phyloP scores from a whole-genome alignment of 2,797 vertebrate species.

The Glossophaga mutica region DNA sequence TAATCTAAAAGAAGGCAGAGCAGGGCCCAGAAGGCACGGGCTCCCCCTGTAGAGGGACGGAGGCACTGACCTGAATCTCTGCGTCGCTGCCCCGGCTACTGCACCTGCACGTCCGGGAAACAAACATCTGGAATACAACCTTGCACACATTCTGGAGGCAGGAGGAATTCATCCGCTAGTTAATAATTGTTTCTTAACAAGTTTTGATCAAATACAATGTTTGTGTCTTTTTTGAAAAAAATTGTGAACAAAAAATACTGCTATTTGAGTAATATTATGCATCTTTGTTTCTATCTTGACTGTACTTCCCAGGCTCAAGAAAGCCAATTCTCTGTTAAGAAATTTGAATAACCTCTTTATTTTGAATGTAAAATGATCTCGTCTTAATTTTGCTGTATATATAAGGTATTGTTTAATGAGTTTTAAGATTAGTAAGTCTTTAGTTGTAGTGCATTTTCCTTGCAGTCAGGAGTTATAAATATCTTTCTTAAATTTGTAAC shows the following conservation, averaged over 20 bases:
- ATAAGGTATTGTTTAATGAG: not conserved
- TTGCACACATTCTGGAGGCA: not conserved
- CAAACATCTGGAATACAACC: not conserved
- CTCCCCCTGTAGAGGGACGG: no score
- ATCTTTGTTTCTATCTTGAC: not conserved
- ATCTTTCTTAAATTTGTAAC: not conserved
- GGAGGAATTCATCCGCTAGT: not conserved
- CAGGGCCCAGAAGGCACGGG: not conserved
- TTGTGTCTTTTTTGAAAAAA: not conserved
- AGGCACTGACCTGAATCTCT: accelerated
- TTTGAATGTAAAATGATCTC: not conserved
- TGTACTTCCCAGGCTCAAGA: not conserved
- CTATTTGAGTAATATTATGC: not conserved
- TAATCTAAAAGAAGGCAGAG: not conserved
- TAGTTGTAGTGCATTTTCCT: not conserved
- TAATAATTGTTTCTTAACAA: not conserved
- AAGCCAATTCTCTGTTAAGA: not conserved
- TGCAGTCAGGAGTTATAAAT: not conserved
- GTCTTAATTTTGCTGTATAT: not conserved
- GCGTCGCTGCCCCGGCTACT: no score
- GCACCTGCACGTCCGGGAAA: not conserved
- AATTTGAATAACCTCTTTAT: not conserved
- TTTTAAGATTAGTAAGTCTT: not conserved
- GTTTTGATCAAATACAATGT: not conserved
- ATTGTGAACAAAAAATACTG: not conserved